These are phyloP conservation scores for Nyctereutes procyonoides DNA, from an alignment of 2,113 vertebrate species.

Conservation along the genomic window DNA sequence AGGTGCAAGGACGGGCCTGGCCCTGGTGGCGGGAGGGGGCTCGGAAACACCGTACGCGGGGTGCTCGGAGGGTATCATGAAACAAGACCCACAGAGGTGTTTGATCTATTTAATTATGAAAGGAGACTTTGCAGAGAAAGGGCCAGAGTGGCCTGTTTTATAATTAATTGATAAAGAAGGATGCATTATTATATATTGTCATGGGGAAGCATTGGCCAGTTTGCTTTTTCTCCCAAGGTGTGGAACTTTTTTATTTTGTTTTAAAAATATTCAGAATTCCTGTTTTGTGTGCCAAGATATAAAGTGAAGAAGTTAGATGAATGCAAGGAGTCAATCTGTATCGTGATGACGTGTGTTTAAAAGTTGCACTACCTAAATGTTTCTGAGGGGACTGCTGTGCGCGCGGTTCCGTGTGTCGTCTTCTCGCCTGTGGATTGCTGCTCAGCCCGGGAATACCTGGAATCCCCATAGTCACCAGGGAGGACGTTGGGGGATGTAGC, in stretches of 20 bases:
- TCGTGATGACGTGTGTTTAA: conserved; percentile 89
- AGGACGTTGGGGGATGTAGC: conserved; percentile 86
- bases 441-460: conserved; percentile 86
- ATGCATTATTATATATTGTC: conserved; percentile 81
- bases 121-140: conserved; percentile 88
- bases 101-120: conserved; percentile 90
- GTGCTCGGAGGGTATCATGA: conserved; percentile 82
- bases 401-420: conserved; percentile 86
- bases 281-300: conserved; percentile 96
- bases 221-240: conserved; percentile 80
- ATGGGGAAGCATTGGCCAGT: conserved; percentile 86
- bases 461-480: conserved; percentile 83
- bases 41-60: conserved; percentile 18
- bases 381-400: conserved; percentile 89
- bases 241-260: conserved; percentile 81
- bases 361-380: conserved; percentile 98
- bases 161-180: conserved; percentile 81
- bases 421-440: conserved; percentile 87
- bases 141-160: conserved; percentile 82
- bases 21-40: not conserved
- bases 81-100: conserved; percentile 75
- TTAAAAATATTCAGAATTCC: conserved; percentile 87
- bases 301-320: conserved; percentile 87
- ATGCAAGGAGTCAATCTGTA: conserved; percentile 88
- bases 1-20: not conserved